phyloP scores from a whole-genome alignment of 2,797 vertebrate species.

The Falco biarmicus region DNA sequence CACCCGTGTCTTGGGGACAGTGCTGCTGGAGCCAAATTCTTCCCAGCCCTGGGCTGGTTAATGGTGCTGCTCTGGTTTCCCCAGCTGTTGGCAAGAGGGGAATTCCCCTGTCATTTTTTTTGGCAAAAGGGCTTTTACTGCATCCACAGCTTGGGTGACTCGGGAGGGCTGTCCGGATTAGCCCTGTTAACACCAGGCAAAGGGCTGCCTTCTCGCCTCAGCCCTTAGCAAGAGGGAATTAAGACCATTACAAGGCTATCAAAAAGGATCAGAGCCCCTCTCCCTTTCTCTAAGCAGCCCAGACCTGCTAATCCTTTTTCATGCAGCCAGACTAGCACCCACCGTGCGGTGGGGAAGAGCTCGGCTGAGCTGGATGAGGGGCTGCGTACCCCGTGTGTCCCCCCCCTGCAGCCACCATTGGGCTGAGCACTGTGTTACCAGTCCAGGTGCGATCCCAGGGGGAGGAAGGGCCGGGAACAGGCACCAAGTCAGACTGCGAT shows the following conservation, averaged over 20 bases:
- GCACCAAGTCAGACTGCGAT: fast-evolving
- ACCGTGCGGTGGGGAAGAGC: background rate
- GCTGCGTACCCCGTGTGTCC: fast-evolving
- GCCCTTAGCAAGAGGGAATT: conserved; percentile 22
- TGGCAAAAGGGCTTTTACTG: background rate
- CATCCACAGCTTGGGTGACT: fast-evolving
- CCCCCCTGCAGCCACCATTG: fast-evolving
- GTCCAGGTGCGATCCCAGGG: fast-evolving
- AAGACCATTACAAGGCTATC: conserved; percentile 42
- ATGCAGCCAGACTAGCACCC: background rate
- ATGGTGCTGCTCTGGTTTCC: background rate
- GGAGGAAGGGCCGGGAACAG: background rate
- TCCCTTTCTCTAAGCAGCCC: conserved; percentile 26
- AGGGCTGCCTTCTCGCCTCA: background rate
- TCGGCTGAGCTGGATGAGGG: background rate
- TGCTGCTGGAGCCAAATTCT: background rate
- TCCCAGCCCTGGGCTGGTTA: background rate
- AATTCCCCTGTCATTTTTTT: fast-evolving
- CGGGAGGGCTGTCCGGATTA: background rate
- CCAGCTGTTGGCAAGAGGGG: background rate
- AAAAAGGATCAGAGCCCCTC: conserved; percentile 34
- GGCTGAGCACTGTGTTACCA: fast-evolving
- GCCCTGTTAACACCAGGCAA: background rate
- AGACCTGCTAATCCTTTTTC: conserved; percentile 36
- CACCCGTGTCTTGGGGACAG: fast-evolving